A percentile compares a stretch with the other conserved stretches of the same genome.
phyloP scores from a whole-genome alignment of 2,113 vertebrate species.

The Upupa epops region DNA sequence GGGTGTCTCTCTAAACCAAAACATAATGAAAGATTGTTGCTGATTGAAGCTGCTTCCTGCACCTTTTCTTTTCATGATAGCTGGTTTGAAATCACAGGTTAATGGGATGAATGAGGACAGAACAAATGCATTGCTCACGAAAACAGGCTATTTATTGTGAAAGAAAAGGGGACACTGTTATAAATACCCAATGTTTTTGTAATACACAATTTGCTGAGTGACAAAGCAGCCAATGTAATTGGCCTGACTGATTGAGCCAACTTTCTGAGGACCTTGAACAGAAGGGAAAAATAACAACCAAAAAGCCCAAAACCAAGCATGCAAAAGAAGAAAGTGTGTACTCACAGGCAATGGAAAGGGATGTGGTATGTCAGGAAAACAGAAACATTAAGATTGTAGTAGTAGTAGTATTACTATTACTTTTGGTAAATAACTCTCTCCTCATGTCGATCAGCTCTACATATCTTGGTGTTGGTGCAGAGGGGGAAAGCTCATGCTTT shows the following conservation, averaged over 20 bases:
- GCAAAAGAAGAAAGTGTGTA: background rate
- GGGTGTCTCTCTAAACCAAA: background rate
- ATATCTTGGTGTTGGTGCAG: background rate
- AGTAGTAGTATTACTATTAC: background rate
- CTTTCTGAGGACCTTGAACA: background rate
- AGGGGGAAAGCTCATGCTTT: background rate
- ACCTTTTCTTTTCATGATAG: background rate
- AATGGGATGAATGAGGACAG: background rate
- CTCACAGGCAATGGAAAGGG: background rate
- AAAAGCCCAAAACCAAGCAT: rapidly evolving
- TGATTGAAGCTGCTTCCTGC: background rate
- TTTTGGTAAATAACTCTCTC: background rate
- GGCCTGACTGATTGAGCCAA: background rate
- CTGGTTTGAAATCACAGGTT: conserved; percentile 5
- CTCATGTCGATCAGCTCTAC: background rate
- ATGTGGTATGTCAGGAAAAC: background rate
- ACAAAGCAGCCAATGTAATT: background rate
- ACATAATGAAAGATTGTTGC: background rate
- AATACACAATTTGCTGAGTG: background rate
- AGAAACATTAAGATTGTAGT: background rate
- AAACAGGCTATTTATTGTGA: background rate
- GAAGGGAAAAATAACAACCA: background rate
- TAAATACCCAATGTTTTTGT: background rate
- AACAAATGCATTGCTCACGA: background rate
- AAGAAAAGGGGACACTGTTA: background rate